These are phyloP conservation scores for Gorsachius goisagi DNA, from an alignment of 2,113 vertebrate species.

Conservation along the genomic window DNA sequence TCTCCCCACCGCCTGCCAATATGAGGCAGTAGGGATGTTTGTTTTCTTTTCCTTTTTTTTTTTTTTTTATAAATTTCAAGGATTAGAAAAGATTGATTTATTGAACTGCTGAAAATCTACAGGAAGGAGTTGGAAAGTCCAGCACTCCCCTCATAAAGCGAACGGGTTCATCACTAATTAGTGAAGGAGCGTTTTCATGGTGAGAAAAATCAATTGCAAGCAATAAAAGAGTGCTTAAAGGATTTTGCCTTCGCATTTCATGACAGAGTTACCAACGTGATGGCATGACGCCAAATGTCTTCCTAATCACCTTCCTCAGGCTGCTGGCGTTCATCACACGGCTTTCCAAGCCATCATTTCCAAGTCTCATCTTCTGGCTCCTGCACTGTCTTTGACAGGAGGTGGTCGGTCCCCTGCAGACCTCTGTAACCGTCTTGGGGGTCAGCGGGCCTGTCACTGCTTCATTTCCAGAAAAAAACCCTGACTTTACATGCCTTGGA, in stretches of 20 bases:
- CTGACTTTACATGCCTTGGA: neutral
- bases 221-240: constrained; percentile 50
- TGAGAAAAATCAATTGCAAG: constrained; percentile 49
- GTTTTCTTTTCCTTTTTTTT: neutral
- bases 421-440: neutral
- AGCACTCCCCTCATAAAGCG: constrained; percentile 1
- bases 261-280: constrained; percentile 33
- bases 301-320: neutral
- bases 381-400: neutral
- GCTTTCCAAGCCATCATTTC: neutral
- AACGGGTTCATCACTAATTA: constrained; percentile 11
- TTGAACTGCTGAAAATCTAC: neutral
- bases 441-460: neutral
- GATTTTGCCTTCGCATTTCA: neutral
- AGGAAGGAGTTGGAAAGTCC: constrained; percentile 14
- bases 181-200: constrained; percentile 24
- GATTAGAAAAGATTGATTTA: constrained; percentile 36
- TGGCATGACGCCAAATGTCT: neutral
- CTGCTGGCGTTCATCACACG: neutral
- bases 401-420: neutral
- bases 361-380: neutral
- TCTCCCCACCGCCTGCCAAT: neutral
- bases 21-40: neutral
- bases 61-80: neutral
- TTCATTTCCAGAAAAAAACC: neutral